A percentile compares a stretch with the other conserved stretches of the same genome.
phyloP scores from a whole-genome alignment of 2,113 vertebrate species.

The Hiodon alosoides region DNA sequence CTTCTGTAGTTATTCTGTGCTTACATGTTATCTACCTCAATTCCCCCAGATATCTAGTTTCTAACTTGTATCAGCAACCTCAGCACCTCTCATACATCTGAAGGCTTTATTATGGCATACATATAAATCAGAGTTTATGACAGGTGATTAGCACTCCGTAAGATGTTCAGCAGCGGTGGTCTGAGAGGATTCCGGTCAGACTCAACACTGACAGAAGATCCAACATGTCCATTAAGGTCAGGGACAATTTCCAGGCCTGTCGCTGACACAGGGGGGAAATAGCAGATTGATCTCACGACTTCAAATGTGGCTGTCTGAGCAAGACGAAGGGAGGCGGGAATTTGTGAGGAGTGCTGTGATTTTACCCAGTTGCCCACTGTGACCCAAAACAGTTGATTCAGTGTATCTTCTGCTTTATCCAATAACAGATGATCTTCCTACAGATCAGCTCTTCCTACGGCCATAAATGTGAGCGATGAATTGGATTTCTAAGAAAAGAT shows the following conservation, averaged over 20 bases:
- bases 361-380: no score
- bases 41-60: no score
- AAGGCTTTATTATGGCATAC: no score
- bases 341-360: no score
- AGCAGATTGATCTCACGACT: conserved; percentile 9
- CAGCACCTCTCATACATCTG: no score
- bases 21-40: no score
- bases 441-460: conserved; percentile 55
- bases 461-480: conserved; percentile 50
- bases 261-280: conserved; percentile 6
- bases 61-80: no score
- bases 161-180: conserved; percentile 36
- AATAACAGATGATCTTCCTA: conserved; percentile 40
- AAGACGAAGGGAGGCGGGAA: background rate
- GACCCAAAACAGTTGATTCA: background rate
- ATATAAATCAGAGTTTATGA: no score
- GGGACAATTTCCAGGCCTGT: background rate
- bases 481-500: conserved; percentile 67
- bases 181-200: conserved; percentile 19
- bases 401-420: background rate
- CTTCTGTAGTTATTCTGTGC: no score
- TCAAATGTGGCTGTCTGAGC: no score
- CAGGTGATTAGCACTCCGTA: background rate
- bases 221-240: conserved; percentile 1
- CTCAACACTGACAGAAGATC: background rate